Evolutionary conservation across 2,888 invertebrate genomes (phyloP).

Genomic region (Lasius platythorax): DNA sequence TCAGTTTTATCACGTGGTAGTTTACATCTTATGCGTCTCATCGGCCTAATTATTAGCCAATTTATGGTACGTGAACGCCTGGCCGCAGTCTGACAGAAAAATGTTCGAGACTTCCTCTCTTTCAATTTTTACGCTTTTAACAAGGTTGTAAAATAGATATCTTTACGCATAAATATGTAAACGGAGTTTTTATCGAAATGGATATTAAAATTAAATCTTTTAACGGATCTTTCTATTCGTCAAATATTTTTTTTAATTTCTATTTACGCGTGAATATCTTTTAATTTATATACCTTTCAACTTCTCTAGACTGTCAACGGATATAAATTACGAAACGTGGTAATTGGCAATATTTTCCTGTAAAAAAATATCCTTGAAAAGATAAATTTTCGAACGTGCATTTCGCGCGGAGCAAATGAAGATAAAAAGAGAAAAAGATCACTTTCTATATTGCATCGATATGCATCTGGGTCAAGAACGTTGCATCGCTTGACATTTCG

Average conservation of each 20-base stretch:
- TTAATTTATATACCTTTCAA: not conserved
- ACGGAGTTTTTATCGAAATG: not conserved
- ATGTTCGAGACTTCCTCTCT: not conserved
- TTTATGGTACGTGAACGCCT: conserved; percentile 5
- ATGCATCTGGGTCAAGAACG: conserved; percentile 82
- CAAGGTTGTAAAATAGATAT: not conserved
- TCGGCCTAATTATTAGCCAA: conserved; percentile 5
- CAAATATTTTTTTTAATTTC: not conserved
- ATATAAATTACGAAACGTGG: not conserved
- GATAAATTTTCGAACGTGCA: not conserved
- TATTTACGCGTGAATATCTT: not conserved
- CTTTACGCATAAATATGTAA: not conserved
- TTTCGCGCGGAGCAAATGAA: not conserved
- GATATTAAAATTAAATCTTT: conserved; percentile 14
- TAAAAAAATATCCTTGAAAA: not conserved
- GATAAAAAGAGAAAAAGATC: conserved; percentile 5
- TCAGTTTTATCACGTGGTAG: conserved; percentile 29
- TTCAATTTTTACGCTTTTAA: not conserved
- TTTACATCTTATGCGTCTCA: conserved; percentile 38
- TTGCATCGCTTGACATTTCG: conserved; percentile 74
- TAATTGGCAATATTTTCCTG: not conserved
- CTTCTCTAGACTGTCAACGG: not conserved
- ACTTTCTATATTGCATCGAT: conserved; percentile 55
- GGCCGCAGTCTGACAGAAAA: not conserved
- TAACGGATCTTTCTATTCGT: not conserved